Conservation (phyloP, 2,113 vertebrate genomes). For the Phrynosoma platyrhinos region DNA sequence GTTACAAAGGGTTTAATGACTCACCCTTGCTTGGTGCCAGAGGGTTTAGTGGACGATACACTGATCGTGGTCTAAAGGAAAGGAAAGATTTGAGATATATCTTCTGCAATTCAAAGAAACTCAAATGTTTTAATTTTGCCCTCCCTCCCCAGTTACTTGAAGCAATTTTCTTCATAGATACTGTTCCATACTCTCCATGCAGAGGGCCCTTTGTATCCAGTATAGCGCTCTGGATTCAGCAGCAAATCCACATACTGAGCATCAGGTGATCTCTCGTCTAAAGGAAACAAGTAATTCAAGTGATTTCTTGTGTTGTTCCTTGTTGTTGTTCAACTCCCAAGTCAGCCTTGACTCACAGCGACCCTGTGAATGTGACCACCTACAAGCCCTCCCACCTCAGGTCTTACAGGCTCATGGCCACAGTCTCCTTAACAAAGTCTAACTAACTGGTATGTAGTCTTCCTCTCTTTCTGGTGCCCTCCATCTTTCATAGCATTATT, state of each 20-base stretch:
- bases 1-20: slow-evolving; percentile 56
- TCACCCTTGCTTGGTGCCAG: slow-evolving; percentile 89
- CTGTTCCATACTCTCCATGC: slow-evolving; percentile 98
- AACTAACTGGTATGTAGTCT: no score
- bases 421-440: no score
- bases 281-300: background rate
- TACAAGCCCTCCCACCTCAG: no score
- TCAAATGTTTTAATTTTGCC: background rate
- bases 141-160: slow-evolving; percentile 85
- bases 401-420: no score
- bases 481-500: no score
- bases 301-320: background rate
- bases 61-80: slow-evolving; percentile 89
- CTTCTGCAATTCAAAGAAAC: slow-evolving; percentile 22
- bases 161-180: slow-evolving; percentile 99
- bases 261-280: slow-evolving; percentile 93
- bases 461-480: no score
- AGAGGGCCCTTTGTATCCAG: slow-evolving; percentile 92
- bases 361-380: no score
- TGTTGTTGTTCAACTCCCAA: no score
- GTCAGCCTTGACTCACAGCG: no score
- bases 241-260: slow-evolving; percentile 93
- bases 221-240: slow-evolving; percentile 93
- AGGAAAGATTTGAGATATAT: slow-evolving; percentile 13
- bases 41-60: slow-evolving; percentile 96